A percentile compares a stretch with the other conserved stretches of the same genome.
Evolutionary conservation across 2,888 invertebrate species (phyloP).

Genomic region (Noctua janthe): DNA sequence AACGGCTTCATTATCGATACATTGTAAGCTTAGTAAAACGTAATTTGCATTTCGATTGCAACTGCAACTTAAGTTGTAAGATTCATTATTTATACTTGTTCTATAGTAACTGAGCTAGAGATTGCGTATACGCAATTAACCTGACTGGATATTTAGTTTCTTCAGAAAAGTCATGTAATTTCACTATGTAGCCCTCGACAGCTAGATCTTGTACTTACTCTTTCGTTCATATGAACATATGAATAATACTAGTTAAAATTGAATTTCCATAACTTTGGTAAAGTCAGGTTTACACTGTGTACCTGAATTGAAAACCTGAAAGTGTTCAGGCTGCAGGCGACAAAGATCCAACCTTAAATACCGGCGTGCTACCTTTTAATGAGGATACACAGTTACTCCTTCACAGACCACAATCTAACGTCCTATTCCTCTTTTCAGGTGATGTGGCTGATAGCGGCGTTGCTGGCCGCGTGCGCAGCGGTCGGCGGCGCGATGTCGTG

Average conservation of each 20-base stretch:
- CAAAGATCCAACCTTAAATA: background rate
- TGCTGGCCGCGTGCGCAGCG: slow-evolving; percentile 77
- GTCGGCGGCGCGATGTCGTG: slow-evolving; percentile 86
- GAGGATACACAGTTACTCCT: background rate
- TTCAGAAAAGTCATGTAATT: background rate
- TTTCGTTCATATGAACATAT: background rate
- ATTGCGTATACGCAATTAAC: background rate
- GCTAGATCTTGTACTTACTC: background rate
- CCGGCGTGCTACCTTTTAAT: background rate
- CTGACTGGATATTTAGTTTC: background rate
- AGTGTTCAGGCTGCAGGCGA: background rate
- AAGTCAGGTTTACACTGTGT: background rate
- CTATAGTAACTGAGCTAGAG: background rate
- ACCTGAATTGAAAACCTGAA: background rate
- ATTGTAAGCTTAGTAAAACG: slow-evolving; percentile 41
- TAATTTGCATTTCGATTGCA: slow-evolving; percentile 27
- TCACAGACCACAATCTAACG: background rate
- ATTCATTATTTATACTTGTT: slow-evolving; percentile 22
- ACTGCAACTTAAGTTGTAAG: slow-evolving; percentile 9
- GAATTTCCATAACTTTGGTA: background rate
- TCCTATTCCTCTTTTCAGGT: slow-evolving; percentile 70
- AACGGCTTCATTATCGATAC: slow-evolving; percentile 54
- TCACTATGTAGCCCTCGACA: background rate
- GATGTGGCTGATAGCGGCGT: slow-evolving; percentile 84
- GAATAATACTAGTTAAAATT: background rate